Evolutionary conservation across 2,888 invertebrate genomes (phyloP), one percentile per base, ranked within the genome.

Genomic region (Ennomos quercinarius): DNA sequence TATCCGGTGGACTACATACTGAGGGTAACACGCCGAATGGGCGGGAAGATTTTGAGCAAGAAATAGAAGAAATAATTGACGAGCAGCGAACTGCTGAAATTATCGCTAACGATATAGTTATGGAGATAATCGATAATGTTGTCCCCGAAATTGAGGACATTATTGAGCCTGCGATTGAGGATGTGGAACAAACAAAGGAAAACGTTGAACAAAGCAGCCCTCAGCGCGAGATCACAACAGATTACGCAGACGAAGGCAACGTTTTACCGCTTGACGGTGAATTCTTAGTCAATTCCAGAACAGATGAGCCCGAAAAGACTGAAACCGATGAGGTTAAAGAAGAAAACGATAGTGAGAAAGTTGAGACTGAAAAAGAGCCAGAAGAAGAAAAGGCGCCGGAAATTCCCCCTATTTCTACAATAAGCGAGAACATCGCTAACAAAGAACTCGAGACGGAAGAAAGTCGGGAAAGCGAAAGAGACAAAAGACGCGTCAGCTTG

Each of bases 341-440:
- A 45, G 50, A 42, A 70, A 87, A 86, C 58, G 87, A 89, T 67
- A 88, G 72, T 72, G 82, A 84, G 74, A 84, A 80, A 78, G 74
- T 80, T 57, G 84, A 84, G 49, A 68, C 70, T 36, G 73, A 81
- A 55, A 67, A 68, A 11, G 72, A 66, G 67, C 65, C 78, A 54
- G 84, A 87, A 46, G 93, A 85, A 50, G 77, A 84, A 55, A 83
- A 87, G 68, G 85, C 92, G 47, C 93, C 93, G 57, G 94, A 93
- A 83, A 95, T 95, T 73, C 94, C 95, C 76, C 95, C 95, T 66
- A 95, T 95, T 88, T 95, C 95, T 68, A 95, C 95, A 71, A 95
- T 95, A 81, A 95, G 95, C 92, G 95, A 95, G 90, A 95, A 95
- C 77, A 95, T 94, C 87, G 87, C 87, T 0, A 90, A 92, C 68